These are phyloP conservation scores for Gnathonemus echidnorhynchus DNA, from an alignment of 2,113 vertebrate genomes.

Conservation along the genomic window DNA sequence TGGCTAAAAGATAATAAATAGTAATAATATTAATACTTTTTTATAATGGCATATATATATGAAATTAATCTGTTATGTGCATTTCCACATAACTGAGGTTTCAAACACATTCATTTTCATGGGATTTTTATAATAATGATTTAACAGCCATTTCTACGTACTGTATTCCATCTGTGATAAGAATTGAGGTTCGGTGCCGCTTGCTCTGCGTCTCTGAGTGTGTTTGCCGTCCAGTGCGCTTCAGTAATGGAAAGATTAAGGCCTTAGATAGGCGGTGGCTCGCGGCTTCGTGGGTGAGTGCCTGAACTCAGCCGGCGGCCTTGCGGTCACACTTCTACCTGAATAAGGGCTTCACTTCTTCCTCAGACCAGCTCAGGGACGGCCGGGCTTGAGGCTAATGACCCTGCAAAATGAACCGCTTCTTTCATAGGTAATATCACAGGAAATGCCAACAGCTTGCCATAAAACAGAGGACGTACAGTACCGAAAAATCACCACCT, in stretches of 20 bases:
- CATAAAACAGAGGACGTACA: background rate
- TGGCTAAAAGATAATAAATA: background rate
- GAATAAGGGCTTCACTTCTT: slow-evolving; percentile 59
- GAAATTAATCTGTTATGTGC: background rate
- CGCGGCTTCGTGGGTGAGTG: slow-evolving; percentile 43
- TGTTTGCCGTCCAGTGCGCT: background rate
- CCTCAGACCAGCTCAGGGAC: slow-evolving; percentile 61
- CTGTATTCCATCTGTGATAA: background rate
- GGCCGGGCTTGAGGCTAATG: slow-evolving; percentile 68
- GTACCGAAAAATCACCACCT: background rate
- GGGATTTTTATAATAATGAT: background rate
- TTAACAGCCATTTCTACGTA: background rate
- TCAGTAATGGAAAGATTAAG: slow-evolving; percentile 53
- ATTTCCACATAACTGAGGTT: background rate
- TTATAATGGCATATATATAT: background rate
- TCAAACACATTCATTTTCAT: background rate
- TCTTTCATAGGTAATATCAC: background rate
- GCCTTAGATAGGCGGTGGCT: slow-evolving; percentile 46
- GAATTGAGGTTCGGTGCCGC: background rate
- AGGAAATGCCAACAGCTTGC: background rate
- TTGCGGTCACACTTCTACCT: slow-evolving; percentile 62
- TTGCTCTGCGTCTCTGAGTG: background rate
- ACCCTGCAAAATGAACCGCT: slow-evolving; percentile 32
- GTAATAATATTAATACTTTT: background rate
- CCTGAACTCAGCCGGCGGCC: slow-evolving; percentile 66